Percentiles rank a stretch among this genome's conserved stretches.
phyloP scores from a whole-genome alignment of 2,797 vertebrate species.

The Danio tinwini region DNA sequence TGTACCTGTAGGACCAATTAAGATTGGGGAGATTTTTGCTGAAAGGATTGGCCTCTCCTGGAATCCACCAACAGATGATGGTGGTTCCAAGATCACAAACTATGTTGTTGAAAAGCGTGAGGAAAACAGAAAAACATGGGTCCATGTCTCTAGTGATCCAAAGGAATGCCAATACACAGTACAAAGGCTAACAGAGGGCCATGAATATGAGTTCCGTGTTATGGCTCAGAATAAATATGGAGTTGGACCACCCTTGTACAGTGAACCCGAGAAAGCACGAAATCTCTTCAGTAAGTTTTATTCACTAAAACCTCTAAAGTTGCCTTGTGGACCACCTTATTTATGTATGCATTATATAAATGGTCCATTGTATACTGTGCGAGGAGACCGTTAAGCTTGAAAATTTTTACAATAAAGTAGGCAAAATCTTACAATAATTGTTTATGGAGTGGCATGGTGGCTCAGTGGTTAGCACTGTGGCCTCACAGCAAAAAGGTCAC shows the following conservation, averaged over 20 bases:
- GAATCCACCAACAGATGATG: constrained; percentile 91
- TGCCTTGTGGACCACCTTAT: background rate
- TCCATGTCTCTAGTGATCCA: constrained; percentile 89
- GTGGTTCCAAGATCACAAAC: constrained; percentile 96
- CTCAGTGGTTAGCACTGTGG: no score
- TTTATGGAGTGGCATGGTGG: no score
- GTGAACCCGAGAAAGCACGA: constrained; percentile 93
- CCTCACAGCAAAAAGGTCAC: no score
- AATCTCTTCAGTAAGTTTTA: constrained; percentile 94
- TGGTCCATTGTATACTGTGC: background rate
- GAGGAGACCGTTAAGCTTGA: background rate
- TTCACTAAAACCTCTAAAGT: constrained; percentile 1
- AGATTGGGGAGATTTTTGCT: constrained; percentile 92
- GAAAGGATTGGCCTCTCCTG: constrained; percentile 95
- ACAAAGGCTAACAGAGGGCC: constrained; percentile 92
- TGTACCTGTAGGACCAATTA: constrained; percentile 89
- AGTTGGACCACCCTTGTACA: constrained; percentile 89
- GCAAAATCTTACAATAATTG: no score
- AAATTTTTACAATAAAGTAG: background rate
- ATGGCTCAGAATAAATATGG: constrained; percentile 99
- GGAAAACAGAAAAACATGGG: constrained; percentile 95
- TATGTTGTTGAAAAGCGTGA: constrained; percentile 97
- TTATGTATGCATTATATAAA: background rate
- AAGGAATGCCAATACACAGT: constrained; percentile 92
- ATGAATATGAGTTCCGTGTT: constrained; percentile 95